phyloP scores from a whole-genome alignment of 2,113 vertebrate species.

The Elaphurus davidianus region DNA sequence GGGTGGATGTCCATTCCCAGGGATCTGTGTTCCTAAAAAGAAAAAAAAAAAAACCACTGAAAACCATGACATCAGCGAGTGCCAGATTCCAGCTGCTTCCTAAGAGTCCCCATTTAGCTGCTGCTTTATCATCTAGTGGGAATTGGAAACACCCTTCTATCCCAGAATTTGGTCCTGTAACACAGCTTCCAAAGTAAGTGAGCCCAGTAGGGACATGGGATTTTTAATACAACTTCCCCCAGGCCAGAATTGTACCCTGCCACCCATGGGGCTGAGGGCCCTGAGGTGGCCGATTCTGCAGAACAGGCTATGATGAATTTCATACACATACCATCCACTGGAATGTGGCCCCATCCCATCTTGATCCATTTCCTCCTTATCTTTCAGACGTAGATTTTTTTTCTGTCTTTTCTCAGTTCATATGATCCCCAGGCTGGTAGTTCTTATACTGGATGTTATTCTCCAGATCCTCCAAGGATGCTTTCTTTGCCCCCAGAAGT shows the following conservation, averaged over 20 bases:
- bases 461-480: background rate
- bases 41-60: background rate
- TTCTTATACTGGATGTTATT: rapidly evolving
- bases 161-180: background rate
- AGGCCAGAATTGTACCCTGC: background rate
- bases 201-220: background rate
- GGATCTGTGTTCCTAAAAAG: background rate
- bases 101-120: background rate
- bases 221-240: background rate
- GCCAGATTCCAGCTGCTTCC: conserved; percentile 21
- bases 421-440: background rate
- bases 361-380: background rate
- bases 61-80: background rate
- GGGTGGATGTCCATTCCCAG: conserved; percentile 15
- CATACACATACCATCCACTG: no score
- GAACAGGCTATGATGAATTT: background rate
- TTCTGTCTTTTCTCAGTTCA: background rate
- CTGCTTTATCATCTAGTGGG: background rate
- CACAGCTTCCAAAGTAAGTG: background rate
- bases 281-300: background rate
- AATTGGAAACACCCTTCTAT: background rate
- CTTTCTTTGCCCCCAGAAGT: background rate
- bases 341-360: background rate
- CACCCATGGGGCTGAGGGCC: background rate
- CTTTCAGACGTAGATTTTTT: background rate